Evolutionary conservation across 2,113 vertebrate species (phyloP), one percentile per base, ranked within the genome.

Genomic region (Macquaria ambigua): DNA sequence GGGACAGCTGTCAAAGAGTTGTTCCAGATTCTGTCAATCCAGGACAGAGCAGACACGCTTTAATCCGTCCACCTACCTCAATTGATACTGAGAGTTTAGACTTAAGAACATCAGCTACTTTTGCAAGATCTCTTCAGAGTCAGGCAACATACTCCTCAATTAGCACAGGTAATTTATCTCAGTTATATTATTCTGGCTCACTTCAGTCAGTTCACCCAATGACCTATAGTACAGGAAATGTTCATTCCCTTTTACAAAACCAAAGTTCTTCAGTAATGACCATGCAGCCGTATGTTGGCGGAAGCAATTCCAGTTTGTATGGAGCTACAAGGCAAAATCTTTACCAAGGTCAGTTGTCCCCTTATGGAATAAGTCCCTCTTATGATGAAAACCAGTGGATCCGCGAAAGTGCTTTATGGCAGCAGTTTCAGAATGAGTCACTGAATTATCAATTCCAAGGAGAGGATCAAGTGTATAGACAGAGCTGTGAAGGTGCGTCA

Each of bases 341-440:
- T 55, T 81, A 78, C 66, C 79, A 92, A 72, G 76, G 79, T 76
- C 89, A 87, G 41, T 41, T 87, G 7, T 91, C 89, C 34, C 84
- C 86, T 12, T 93, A 90, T 88, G 80, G 64, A 58, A 58, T 77
- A 72, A 91, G 79, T 91, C 83, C 87, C 10, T 91, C 87, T 31
- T 93, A 92, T 81, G 93, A 94, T 92, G 95, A 94, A 87, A 92
- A 94, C 66, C 92, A 93, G 21, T 95, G 93, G 94, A 95, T 95
- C 23, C 89, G 90, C 74, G 90, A 95, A 90, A 95, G 95, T 90
- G 28, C 90, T 52, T 75, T 95, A 8, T 95, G 94, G 93, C 95
- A 96, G 82, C 90, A 92, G 74, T 88, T 96, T 74, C 93, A 94
- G 76, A 93, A 93, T 63, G 93, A 95, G 66, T 89, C 92, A 56